Base-by-base conservation (phyloP, 2,888 invertebrate species). In the Polyommatus icarus region DNA sequence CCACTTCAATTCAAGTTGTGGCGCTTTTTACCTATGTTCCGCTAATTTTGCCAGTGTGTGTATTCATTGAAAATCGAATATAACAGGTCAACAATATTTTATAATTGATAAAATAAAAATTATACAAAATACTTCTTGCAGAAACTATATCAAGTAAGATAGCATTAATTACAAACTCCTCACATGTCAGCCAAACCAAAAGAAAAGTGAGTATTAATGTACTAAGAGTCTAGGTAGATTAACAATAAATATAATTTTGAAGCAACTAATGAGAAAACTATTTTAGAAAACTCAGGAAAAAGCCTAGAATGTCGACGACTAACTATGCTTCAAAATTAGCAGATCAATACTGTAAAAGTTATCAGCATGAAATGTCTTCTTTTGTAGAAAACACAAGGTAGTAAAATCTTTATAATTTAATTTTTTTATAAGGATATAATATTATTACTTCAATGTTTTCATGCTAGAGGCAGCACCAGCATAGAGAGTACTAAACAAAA, bases 171-270 rank as follows among this genome's bases (percentile, higher is more conserved):
- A 10, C 82, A 85, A 79, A 78, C 82, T 50, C 84, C 86, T 84
- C 88, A 87, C 82, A 91, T 92, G 91, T 91, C 92, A 84, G 90
- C 90, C 89, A 89, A 87, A 80, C 85, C 85, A 76, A 91, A 87
- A 85, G 89, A 87, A 80, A 91, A 90, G 93, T 93, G 83, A 88
- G 92, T 80, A 46, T n/a, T n/a, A 12, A 57, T 6, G 76, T 20
- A 8, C 20, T 12, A 24, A 76, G 46, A 32, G 32, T 32, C 32
- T 10, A 4, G 8, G 4, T 61, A 61, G 10, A 8, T 24, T n/a
- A n/a, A 59, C 0, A 5, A n/a, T 59, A 20, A 61, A 61, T 24
- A 67, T 10, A 12, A 67, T 20, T 29, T 1, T 32, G 59, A 59
- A 59, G 20, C 20, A 20, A 8, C 10, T 59, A 1, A 59, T 54